phyloP scores from a whole-genome alignment of 2,797 vertebrate genomes.

The Gallirallus australis region DNA sequence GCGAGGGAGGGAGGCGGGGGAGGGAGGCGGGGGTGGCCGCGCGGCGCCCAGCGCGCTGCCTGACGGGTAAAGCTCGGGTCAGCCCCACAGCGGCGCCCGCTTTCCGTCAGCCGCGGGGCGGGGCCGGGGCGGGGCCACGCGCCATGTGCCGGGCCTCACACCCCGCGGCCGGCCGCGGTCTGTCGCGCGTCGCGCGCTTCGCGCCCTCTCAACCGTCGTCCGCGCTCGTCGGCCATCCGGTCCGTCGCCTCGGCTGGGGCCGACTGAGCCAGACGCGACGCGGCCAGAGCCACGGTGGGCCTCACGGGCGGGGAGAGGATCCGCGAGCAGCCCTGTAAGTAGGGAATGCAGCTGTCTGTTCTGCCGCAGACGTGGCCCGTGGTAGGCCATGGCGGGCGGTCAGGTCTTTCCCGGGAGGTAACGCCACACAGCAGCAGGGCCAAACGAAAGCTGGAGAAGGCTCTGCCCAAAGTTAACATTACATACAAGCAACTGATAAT shows the following conservation, averaged over 20 bases:
- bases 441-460: neutral
- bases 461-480: fast-evolving
- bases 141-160: constrained; percentile 43
- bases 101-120: constrained; percentile 10
- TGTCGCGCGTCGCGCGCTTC: neutral
- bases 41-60: constrained; percentile 67
- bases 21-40: constrained; percentile 18
- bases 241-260: neutral
- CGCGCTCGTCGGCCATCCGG: too few species aligned
- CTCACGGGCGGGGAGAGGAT: too few species aligned
- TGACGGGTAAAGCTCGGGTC: constrained; percentile 79
- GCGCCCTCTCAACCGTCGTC: too few species aligned
- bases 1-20: neutral
- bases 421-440: fast-evolving
- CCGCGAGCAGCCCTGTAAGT: too few species aligned
- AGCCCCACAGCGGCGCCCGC: constrained; percentile 25
- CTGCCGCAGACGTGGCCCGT: fast-evolving
- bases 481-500: fast-evolving
- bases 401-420: fast-evolving
- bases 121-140: neutral
- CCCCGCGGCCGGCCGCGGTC: neutral
- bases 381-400: fast-evolving
- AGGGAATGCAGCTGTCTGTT: neutral
- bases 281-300: too few species aligned
- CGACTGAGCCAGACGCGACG: neutral